Percentiles rank a stretch among this genome's conserved stretches.
phyloP scores from a whole-genome alignment of 2,113 vertebrate genomes.

The Hydrochoerus hydrochaeris region DNA sequence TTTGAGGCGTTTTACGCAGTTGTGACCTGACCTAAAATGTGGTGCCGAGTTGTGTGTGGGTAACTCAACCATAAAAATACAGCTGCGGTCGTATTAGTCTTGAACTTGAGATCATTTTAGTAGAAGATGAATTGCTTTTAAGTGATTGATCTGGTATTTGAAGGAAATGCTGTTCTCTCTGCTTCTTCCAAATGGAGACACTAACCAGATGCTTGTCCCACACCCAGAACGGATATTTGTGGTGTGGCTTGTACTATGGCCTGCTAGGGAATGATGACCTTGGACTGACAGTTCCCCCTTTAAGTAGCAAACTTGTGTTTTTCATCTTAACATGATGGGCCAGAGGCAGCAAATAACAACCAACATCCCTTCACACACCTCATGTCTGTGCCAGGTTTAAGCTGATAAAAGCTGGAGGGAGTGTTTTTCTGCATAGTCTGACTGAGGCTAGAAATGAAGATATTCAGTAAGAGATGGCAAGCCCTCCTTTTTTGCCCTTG shows the following conservation, averaged over 20 bases:
- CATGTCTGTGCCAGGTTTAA: slow-evolving; percentile 63
- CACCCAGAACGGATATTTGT: slow-evolving; percentile 76
- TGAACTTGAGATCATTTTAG: slow-evolving; percentile 80
- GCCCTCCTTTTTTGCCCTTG: background rate
- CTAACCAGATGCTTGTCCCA: slow-evolving; percentile 79
- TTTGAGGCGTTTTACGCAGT: slow-evolving; percentile 75
- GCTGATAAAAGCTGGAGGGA: slow-evolving; percentile 63
- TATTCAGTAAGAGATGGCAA: slow-evolving; percentile 52
- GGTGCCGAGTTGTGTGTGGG: slow-evolving; percentile 75
- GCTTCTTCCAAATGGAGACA: slow-evolving; percentile 71
- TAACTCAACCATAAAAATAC: slow-evolving; percentile 77
- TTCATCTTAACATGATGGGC: slow-evolving; percentile 77
- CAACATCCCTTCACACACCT: slow-evolving; percentile 56
- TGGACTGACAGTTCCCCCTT: slow-evolving; percentile 75
- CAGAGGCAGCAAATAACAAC: slow-evolving; percentile 54
- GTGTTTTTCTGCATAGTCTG: slow-evolving; percentile 35
- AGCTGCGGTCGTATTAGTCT: slow-evolving; percentile 79
- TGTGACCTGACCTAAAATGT: slow-evolving; percentile 77
- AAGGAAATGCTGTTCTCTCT: slow-evolving; percentile 77
- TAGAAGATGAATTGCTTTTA: slow-evolving; percentile 73
- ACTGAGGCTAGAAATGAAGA: slow-evolving; percentile 21
- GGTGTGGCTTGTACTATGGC: slow-evolving; percentile 70
- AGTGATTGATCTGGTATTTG: slow-evolving; percentile 79
- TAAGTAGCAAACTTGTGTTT: slow-evolving; percentile 77
- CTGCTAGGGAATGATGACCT: slow-evolving; percentile 71